Conservation (phyloP, 2,888 invertebrate genomes). For the Boloria euphrosyne region DNA sequence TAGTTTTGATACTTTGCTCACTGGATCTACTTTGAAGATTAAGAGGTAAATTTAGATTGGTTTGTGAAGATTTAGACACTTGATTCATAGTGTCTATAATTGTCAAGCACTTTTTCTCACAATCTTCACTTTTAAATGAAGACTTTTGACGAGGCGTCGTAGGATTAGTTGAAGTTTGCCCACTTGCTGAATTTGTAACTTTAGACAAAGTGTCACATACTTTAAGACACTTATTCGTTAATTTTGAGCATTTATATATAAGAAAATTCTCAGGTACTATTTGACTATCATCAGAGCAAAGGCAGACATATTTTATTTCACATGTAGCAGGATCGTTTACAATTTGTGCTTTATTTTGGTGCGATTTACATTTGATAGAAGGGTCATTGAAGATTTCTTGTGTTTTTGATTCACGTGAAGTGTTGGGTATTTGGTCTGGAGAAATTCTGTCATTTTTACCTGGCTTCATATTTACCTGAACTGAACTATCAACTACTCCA, state of each 20-base stretch:
- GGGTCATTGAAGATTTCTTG: slow-evolving; percentile 25
- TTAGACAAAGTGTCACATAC: slow-evolving; percentile 41
- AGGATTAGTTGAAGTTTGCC: slow-evolving; percentile 28
- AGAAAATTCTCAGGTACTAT: slow-evolving; percentile 57
- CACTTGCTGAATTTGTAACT: slow-evolving; percentile 30
- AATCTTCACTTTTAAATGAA: slow-evolving; percentile 34
- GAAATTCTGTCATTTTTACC: slow-evolving; percentile 39
- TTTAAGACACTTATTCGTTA: slow-evolving; percentile 52
- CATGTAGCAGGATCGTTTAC: slow-evolving; percentile 44
- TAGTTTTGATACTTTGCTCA: slow-evolving; percentile 44
- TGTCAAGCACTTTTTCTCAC: slow-evolving; percentile 36
- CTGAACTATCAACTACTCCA: slow-evolving; percentile 60
- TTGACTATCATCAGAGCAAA: slow-evolving; percentile 55
- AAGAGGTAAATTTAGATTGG: slow-evolving; percentile 52
- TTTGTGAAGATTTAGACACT: slow-evolving; percentile 65
- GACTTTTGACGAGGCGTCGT: slow-evolving; percentile 33
- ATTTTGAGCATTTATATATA: slow-evolving; percentile 63
- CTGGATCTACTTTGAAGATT: slow-evolving; percentile 46
- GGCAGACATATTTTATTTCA: slow-evolving; percentile 64
- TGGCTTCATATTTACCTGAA: slow-evolving; percentile 60
- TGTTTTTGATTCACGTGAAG: slow-evolving; percentile 7
- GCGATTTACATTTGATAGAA: slow-evolving; percentile 40
- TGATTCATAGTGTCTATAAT: slow-evolving; percentile 34
- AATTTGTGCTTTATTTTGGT: slow-evolving; percentile 40
- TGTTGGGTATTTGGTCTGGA: slow-evolving; percentile 32